Evolutionary conservation across 2,113 vertebrate genomes (phyloP).

Genomic region (Ammodramus savannarum): DNA sequence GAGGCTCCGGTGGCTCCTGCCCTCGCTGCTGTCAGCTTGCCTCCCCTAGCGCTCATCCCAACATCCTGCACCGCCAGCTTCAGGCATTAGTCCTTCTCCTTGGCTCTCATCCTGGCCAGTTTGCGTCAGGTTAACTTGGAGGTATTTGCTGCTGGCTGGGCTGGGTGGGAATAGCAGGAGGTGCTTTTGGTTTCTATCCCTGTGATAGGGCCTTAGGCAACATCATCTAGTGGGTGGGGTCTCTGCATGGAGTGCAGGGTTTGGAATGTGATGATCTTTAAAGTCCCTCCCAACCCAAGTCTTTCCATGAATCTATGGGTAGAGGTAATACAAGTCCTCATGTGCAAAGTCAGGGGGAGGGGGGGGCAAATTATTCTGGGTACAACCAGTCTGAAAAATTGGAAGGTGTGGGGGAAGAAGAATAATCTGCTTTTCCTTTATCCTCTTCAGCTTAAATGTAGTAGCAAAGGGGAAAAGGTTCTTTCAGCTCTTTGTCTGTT

Average conservation of each 20-base stretch:
- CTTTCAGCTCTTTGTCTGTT: neutral
- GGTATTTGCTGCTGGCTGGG: neutral
- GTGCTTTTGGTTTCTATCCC: neutral
- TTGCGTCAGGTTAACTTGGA: neutral
- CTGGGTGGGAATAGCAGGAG: neutral
- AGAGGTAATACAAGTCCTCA: neutral
- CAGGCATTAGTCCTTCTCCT: neutral
- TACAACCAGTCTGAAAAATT: neutral
- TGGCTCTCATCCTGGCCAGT: neutral
- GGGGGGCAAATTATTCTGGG: neutral
- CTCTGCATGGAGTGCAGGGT: neutral
- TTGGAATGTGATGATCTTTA: neutral
- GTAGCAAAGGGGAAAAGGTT: neutral
- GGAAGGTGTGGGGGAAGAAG: neutral
- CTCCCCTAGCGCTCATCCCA: constrained; percentile 33
- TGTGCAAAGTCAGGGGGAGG: neutral
- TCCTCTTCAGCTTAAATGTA: neutral
- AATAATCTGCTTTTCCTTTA: neutral
- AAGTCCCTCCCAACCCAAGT: neutral
- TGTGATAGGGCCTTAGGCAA: neutral
- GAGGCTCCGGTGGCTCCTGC: neutral
- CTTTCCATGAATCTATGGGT: neutral
- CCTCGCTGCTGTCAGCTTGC: neutral
- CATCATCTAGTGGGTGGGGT: neutral
- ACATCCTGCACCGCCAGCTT: neutral